Conservation (phyloP, 2,888 invertebrate species). For the Lamellibrachia columna region DNA sequence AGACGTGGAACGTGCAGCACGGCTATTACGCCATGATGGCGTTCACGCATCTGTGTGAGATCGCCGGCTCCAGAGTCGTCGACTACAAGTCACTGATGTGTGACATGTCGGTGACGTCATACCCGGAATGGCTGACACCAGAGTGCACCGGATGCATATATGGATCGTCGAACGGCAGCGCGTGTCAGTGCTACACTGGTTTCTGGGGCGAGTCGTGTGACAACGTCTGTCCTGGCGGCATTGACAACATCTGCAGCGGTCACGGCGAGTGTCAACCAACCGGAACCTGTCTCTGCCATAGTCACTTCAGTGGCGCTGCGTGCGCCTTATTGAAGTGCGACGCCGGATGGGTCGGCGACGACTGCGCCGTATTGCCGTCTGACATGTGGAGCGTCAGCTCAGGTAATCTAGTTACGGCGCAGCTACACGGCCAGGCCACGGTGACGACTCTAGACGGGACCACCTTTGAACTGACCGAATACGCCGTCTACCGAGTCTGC, state of each 20-base stretch:
- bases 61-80: not conserved
- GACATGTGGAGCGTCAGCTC: constrained; percentile 16
- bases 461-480: constrained; percentile 40
- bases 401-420: constrained; percentile 39
- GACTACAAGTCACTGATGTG: not conserved
- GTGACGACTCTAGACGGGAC: constrained; percentile 47
- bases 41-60: not conserved
- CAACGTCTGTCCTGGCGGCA: constrained; percentile 42
- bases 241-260: constrained; percentile 35
- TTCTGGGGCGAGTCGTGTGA: constrained; percentile 45
- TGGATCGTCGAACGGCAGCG: constrained; percentile 31
- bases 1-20: not conserved
- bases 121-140: not conserved
- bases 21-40: constrained; percentile 20
- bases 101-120: not conserved
- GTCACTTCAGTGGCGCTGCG: constrained; percentile 43
- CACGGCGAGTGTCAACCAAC: constrained; percentile 44
- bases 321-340: constrained; percentile 43
- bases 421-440: constrained; percentile 44
- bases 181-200: constrained; percentile 41
- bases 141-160: constrained; percentile 16
- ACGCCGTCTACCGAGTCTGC: constrained; percentile 40
- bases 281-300: constrained; percentile 47
- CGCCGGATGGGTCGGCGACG: constrained; percentile 45
- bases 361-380: constrained; percentile 43